phyloP scores from a whole-genome alignment of 2,113 vertebrate species.

The Alouatta palliata region DNA sequence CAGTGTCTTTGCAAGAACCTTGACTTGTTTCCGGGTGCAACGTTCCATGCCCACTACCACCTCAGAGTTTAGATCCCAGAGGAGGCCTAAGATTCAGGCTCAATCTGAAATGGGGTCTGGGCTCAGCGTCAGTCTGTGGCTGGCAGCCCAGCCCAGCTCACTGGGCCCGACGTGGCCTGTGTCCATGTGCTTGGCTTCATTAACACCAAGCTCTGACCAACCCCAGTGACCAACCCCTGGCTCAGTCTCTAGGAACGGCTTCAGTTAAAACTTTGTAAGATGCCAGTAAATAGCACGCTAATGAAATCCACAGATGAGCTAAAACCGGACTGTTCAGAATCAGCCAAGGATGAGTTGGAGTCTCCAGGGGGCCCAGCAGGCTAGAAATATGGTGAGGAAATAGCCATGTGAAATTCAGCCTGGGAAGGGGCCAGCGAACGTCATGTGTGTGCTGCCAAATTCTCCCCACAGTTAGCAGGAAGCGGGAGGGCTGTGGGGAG shows the following conservation, averaged over 20 bases:
- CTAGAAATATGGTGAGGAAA: slow-evolving; percentile 66
- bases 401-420: slow-evolving; percentile 53
- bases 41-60: neutral
- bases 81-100: neutral
- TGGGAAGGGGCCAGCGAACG: slow-evolving; percentile 52
- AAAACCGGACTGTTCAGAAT: slow-evolving; percentile 20
- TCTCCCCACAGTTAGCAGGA: slow-evolving; percentile 43
- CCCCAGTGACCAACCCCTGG: neutral
- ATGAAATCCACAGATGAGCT: slow-evolving; percentile 70
- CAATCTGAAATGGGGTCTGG: neutral
- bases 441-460: slow-evolving; percentile 30
- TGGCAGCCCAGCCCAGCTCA: neutral
- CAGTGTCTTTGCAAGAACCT: neutral
- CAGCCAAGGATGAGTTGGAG: slow-evolving; percentile 36
- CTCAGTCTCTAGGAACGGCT: slow-evolving; percentile 40
- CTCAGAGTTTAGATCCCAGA: neutral
- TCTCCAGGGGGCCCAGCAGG: slow-evolving; percentile 50
- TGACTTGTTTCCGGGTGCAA: neutral
- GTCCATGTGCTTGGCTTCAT: neutral
- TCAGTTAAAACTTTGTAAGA: slow-evolving; percentile 54
- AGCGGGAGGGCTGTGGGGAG: neutral
- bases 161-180: neutral
- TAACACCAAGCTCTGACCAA: slow-evolving; percentile 34
- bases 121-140: neutral
- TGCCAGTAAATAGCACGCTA: slow-evolving; percentile 57